phyloP scores from a whole-genome alignment of 2,113 vertebrate genomes.

The Festucalex cinctus region DNA sequence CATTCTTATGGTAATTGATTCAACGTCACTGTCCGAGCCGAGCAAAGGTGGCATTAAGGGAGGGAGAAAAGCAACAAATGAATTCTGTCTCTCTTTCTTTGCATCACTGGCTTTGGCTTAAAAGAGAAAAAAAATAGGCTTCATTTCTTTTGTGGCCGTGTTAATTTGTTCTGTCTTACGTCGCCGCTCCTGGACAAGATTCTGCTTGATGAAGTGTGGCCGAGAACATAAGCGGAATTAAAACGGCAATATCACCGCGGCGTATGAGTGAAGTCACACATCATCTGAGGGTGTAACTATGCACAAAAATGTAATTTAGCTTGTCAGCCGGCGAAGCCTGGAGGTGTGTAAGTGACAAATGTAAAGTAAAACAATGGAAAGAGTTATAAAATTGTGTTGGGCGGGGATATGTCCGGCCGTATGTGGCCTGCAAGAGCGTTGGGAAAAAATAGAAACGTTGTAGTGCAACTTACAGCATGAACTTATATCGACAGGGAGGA shows the following conservation, averaged over 20 bases:
- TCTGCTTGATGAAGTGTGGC: not conserved
- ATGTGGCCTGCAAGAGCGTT: too few species aligned
- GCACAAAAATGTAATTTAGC: conserved; percentile 6
- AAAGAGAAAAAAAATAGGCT: not conserved
- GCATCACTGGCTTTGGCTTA: not conserved
- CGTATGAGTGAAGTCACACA: not conserved
- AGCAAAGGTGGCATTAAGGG: not conserved
- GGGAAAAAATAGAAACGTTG: too few species aligned
- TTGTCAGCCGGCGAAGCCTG: conserved; percentile 11
- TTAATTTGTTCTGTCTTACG: conserved; percentile 6
- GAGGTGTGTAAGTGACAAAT: conserved; percentile 8
- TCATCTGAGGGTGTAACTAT: conserved; percentile 12
- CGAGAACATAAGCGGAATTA: conserved; percentile 10
- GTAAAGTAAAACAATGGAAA: not conserved
- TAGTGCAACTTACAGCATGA: too few species aligned
- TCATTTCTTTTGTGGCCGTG: not conserved
- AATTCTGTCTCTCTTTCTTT: not conserved
- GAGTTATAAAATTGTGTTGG: not conserved
- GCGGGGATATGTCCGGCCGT: too few species aligned
- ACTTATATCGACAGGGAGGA: too few species aligned
- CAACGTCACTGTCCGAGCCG: not conserved
- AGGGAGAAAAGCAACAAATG: not conserved
- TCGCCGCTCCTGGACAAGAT: conserved; percentile 4
- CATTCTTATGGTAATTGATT: not conserved
- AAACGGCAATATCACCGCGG: not conserved